A percentile compares a stretch with the other conserved stretches of the same genome.
Conservation (phyloP, 2,797 vertebrate genomes). For the Cuculus canorus region DNA sequence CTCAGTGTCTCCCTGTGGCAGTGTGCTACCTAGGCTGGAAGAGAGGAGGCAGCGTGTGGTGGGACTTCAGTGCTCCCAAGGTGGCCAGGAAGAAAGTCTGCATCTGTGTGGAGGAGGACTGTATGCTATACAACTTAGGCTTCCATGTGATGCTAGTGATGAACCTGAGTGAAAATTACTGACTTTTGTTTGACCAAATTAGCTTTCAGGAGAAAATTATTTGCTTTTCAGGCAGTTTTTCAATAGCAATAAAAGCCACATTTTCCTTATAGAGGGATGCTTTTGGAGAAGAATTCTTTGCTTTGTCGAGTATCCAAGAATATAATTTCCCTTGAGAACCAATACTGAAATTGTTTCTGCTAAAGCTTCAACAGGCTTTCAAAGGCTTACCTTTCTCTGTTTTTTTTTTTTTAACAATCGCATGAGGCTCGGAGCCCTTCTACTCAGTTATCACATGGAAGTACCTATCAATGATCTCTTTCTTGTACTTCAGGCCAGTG, state of each 20-base stretch:
- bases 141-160: not conserved
- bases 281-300: not conserved
- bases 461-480: not conserved
- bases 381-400: not conserved
- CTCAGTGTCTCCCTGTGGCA: accelerated
- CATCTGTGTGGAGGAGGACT: accelerated
- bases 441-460: not conserved
- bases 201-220: not conserved
- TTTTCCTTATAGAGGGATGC: not conserved
- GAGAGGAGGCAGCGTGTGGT: not conserved
- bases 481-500: not conserved
- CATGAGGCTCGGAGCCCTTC: not conserved
- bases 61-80: not conserved
- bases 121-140: not conserved
- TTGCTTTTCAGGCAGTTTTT: not conserved
- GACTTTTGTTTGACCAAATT: not conserved
- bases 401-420: not conserved
- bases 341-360: not conserved
- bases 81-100: not conserved
- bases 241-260: not conserved
- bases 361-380: not conserved
- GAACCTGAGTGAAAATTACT: not conserved
- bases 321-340: not conserved
- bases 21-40: not conserved
- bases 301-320: not conserved